These are phyloP conservation scores for Regulus satrapa DNA, from an alignment of 2,113 vertebrate species.

Conservation along the genomic window DNA sequence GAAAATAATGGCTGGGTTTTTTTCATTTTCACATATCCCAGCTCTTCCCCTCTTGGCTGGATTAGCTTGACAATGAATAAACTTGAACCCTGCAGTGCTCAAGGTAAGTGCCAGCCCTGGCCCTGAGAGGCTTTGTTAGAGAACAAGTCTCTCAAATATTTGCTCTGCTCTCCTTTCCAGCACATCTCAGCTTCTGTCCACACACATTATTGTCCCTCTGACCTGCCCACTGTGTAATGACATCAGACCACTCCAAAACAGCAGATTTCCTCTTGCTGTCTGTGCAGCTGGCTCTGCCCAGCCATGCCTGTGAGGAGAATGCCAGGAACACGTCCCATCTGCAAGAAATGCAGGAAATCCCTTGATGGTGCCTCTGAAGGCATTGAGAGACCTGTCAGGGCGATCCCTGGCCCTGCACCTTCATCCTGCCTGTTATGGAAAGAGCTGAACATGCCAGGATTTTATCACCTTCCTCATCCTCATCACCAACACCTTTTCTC, in stretches of 20 bases:
- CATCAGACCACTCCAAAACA: not conserved
- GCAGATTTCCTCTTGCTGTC: not conserved
- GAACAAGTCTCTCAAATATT: not conserved
- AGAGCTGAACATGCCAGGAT: not conserved
- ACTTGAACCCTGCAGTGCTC: not conserved
- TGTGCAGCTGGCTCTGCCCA: not conserved
- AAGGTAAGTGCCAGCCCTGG: not conserved
- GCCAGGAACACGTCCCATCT: not conserved
- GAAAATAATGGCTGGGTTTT: not conserved
- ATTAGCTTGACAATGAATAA: not conserved
- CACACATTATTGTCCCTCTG: not conserved
- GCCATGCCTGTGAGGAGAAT: not conserved
- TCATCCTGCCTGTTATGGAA: not conserved
- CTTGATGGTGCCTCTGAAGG: not conserved
- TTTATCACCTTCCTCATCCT: not conserved
- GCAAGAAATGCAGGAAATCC: not conserved
- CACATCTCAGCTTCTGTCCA: not conserved
- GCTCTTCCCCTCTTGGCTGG: not conserved
- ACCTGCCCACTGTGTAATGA: not conserved
- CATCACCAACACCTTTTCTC: not conserved
- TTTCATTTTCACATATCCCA: not conserved
- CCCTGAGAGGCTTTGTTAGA: not conserved
- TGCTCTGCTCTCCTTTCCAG: slow-evolving; percentile 9
- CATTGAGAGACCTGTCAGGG: not conserved
- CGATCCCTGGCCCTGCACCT: not conserved